A percentile compares a stretch with the other conserved stretches of the same genome.
Evolutionary conservation across 30 jellyfish, hydroid and myxozoan species (phyloP).

Genomic region (Pelagia noctiluca): DNA sequence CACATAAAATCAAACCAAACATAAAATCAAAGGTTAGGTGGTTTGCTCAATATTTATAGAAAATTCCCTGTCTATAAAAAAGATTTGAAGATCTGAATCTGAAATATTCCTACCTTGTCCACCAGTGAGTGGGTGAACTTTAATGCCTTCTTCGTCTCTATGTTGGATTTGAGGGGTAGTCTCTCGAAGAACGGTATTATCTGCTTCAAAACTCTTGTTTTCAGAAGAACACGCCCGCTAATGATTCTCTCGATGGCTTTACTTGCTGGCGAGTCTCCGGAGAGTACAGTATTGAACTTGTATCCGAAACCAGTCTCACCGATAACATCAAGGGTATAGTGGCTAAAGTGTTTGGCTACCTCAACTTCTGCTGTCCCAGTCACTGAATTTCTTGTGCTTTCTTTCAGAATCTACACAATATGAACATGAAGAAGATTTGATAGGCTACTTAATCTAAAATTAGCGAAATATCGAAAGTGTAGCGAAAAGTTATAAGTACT

Average conservation of each 20-base stretch:
- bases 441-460: too few relatives aligned
- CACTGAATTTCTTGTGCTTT: slow-evolving; percentile 15
- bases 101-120: slow-evolving; percentile 29
- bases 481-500: too few relatives aligned
- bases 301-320: slow-evolving; percentile 74
- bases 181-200: slow-evolving; percentile 57
- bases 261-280: slow-evolving; percentile 56
- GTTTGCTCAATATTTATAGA: too few relatives aligned
- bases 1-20: too few relatives aligned
- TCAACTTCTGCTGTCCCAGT: slow-evolving; percentile 51
- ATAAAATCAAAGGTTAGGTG: background rate
- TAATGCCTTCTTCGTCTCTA: slow-evolving; percentile 19
- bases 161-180: slow-evolving; percentile 10
- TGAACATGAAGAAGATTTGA: too few relatives aligned
- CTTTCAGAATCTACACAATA: slow-evolving; percentile 34
- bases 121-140: slow-evolving; percentile 20
- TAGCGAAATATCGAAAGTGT: too few relatives aligned
- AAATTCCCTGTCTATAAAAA: too few relatives aligned
- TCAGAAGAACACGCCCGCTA: slow-evolving; percentile 15
- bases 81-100: too few relatives aligned
- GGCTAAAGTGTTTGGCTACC: slow-evolving; percentile 24
- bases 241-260: slow-evolving; percentile 40
- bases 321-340: slow-evolving; percentile 40
- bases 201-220: slow-evolving; percentile 23
- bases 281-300: slow-evolving; percentile 38